These are phyloP conservation scores for Garra rufa DNA, from an alignment of 2,113 vertebrate species.

Conservation along the genomic window DNA sequence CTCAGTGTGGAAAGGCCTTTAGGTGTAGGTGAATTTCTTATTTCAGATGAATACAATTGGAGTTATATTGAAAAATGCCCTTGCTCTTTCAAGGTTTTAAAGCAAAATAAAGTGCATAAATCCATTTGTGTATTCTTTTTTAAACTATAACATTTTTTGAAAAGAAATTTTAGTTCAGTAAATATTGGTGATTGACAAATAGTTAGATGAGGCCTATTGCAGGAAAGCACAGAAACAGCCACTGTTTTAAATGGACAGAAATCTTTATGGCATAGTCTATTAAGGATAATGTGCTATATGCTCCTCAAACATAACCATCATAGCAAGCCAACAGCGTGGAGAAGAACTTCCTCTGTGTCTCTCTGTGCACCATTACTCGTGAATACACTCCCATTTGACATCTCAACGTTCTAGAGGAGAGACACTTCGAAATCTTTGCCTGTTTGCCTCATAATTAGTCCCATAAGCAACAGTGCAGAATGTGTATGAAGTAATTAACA, in stretches of 20 bases:
- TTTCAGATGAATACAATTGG: no score
- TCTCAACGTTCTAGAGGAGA: constrained; percentile 26
- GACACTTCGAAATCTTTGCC: not conserved
- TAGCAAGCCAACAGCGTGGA: constrained; percentile 18
- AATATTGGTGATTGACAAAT: not conserved
- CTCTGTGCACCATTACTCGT: constrained; percentile 3
- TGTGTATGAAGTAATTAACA: constrained; percentile 26
- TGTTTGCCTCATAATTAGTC: constrained; percentile 24
- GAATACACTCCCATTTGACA: constrained; percentile 33
- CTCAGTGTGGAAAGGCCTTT: no score
- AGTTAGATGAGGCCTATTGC: not conserved
- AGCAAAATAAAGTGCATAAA: no score
- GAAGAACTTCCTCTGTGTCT: constrained; percentile 33
- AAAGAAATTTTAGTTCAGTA: not conserved
- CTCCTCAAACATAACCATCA: constrained; percentile 14
- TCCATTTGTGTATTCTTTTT: no score
- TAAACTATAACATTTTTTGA: no score
- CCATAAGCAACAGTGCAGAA: constrained; percentile 25
- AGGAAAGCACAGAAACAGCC: not conserved
- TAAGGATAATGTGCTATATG: constrained; percentile 12
- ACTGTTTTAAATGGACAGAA: constrained; percentile 12
- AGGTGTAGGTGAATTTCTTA: no score
- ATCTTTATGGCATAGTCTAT: constrained; percentile 4
- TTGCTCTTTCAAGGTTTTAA: no score
- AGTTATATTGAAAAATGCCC: no score